phyloP scores from a whole-genome alignment of 2,888 invertebrate species.

The Yponomeuta plumbellus region DNA sequence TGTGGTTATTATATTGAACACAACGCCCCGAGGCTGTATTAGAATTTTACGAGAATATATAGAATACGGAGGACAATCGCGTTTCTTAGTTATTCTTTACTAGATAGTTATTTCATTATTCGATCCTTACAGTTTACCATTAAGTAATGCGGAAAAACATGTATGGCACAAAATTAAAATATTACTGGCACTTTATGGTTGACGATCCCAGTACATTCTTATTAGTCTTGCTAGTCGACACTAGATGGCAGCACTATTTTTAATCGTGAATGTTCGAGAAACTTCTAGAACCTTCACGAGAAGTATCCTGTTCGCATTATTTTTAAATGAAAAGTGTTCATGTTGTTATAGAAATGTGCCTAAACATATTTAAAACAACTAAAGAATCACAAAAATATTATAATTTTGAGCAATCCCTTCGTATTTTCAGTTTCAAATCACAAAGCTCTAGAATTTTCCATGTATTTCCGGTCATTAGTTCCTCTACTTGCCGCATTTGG shows the following conservation, averaged over 20 bases:
- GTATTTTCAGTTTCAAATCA: constrained; percentile 20
- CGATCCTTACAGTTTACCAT: too few species aligned
- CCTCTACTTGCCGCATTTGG: constrained; percentile 34
- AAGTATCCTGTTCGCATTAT: constrained; percentile 15
- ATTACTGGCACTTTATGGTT: constrained; percentile 31
- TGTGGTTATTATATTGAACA: too few species aligned
- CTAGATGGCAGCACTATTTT: constrained; percentile 31
- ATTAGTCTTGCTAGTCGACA: constrained; percentile 34
- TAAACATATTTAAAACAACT: constrained; percentile 11
- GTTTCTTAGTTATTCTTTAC: too few species aligned
- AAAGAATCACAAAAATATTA: background rate
- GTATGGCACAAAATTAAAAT: too few species aligned
- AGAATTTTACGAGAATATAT: too few species aligned
- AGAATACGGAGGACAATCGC: too few species aligned
- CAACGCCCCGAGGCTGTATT: too few species aligned
- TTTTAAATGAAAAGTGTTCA: constrained; percentile 29
- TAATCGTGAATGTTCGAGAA: constrained; percentile 40
- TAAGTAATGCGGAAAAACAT: too few species aligned
- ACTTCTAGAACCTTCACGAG: constrained; percentile 50
- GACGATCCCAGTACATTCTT: constrained; percentile 21
- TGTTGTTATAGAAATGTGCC: background rate
- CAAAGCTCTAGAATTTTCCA: constrained; percentile 52
- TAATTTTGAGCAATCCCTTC: background rate
- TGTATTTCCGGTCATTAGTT: constrained; percentile 45
- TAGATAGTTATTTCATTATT: too few species aligned